Conservation (phyloP, 2,888 invertebrate genomes). For the Dugesia japonica region DNA sequence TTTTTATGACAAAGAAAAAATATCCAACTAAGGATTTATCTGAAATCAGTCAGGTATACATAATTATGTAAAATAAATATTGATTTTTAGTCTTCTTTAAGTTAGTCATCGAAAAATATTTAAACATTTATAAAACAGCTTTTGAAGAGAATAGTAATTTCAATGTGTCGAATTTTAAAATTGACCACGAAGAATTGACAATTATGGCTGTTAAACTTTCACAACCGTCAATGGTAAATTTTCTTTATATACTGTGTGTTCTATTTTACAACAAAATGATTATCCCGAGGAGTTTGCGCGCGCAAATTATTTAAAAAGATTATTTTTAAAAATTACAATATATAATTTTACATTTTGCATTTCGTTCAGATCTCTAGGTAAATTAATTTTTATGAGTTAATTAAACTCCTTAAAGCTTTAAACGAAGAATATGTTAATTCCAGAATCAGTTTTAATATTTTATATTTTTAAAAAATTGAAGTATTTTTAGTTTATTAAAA, state of each 20-base stretch:
- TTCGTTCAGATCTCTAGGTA: too few relatives aligned
- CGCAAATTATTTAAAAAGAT: too few relatives aligned
- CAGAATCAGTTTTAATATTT: too few relatives aligned
- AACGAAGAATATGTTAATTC: too few relatives aligned
- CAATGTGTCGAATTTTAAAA: neutral
- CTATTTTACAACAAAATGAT: too few relatives aligned
- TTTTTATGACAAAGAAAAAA: neutral
- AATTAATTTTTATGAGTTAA: too few relatives aligned
- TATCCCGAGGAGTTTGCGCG: too few relatives aligned
- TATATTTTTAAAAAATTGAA: too few relatives aligned
- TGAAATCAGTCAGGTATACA: neutral
- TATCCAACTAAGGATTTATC: neutral
- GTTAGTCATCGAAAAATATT: neutral
- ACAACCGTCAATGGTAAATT: neutral
- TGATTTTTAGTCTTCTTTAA: neutral
- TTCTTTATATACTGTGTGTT: neutral
- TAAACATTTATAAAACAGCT: neutral
- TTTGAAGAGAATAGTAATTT: neutral
- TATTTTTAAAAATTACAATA: too few relatives aligned
- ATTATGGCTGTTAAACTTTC: neutral
- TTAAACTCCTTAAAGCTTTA: too few relatives aligned
- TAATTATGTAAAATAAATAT: neutral
- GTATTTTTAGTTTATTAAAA: too few relatives aligned
- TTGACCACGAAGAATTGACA: conserved; percentile 6
- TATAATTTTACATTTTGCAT: too few relatives aligned